A percentile compares a stretch with the other conserved stretches of the same genome.
Evolutionary conservation across 2,113 vertebrate genomes (phyloP).

Genomic region (Pseudopodoces humilis): DNA sequence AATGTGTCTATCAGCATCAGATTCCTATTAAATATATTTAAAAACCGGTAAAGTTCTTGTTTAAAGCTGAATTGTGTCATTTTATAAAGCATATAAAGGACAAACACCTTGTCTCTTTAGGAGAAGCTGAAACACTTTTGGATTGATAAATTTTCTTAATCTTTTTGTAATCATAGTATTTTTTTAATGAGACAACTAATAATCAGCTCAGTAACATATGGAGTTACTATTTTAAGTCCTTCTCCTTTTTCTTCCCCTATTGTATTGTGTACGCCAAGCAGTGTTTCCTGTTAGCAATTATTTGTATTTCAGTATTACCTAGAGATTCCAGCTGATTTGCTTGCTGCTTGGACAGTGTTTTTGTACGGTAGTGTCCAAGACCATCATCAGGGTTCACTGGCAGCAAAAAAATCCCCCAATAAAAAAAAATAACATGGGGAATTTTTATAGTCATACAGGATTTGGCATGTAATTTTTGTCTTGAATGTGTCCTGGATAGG

Average conservation of each 20-base stretch:
- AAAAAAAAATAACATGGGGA: background rate
- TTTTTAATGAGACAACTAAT: background rate
- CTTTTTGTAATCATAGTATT: background rate
- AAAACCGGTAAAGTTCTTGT: background rate
- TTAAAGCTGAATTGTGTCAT: background rate
- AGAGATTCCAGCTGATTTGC: background rate
- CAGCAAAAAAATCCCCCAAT: background rate
- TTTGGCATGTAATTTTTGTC: background rate
- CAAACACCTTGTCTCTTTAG: background rate
- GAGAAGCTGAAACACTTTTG: background rate
- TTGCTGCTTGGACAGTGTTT: background rate
- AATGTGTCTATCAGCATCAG: background rate
- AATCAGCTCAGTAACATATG: background rate
- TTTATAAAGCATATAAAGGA: background rate
- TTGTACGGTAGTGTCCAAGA: background rate
- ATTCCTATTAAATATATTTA: background rate
- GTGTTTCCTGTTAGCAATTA: conserved; percentile 39
- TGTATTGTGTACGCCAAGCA: conserved; percentile 14
- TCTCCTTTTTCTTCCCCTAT: background rate
- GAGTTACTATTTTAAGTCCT: conserved; percentile 21
- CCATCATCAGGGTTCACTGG: background rate
- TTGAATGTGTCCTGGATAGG: background rate
- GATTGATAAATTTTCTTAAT: background rate
- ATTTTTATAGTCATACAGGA: background rate
- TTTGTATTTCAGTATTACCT: conserved; percentile 32